Evolutionary conservation across 2,113 vertebrate species (phyloP).

Genomic region (Camelus dromedarius): DNA sequence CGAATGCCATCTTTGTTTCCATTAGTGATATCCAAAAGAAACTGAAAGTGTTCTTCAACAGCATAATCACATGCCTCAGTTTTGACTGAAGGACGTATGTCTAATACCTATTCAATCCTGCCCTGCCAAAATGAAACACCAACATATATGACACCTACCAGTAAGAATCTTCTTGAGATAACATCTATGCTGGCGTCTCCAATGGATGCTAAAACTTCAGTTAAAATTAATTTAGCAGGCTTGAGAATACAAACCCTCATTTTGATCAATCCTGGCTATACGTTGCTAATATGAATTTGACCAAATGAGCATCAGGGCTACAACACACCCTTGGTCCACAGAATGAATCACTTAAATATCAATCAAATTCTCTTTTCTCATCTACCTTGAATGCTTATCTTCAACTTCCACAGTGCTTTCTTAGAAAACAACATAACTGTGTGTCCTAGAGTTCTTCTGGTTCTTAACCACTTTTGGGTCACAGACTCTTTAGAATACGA

Average conservation of each 20-base stretch:
- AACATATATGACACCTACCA: not conserved
- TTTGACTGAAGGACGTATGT: not conserved
- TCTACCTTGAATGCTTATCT: not conserved
- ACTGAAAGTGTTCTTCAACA: not conserved
- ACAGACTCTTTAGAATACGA: not conserved
- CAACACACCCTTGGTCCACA: not conserved
- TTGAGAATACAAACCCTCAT: not conserved
- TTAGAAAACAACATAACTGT: not conserved
- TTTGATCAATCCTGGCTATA: not conserved
- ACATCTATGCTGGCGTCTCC: not conserved
- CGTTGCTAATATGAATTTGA: not conserved
- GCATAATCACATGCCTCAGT: not conserved
- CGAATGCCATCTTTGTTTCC: not conserved
- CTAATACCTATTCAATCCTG: not conserved
- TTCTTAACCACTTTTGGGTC: not conserved
- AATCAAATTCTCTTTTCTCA: not conserved
- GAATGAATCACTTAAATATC: not conserved
- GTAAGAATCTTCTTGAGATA: not conserved
- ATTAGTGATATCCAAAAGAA: not conserved
- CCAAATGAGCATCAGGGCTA: not conserved
- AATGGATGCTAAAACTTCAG: not conserved
- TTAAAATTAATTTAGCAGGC: not conserved
- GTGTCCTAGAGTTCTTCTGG: not conserved
- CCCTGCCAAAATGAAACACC: not conserved
- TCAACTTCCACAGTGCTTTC: not conserved